Evolutionary conservation across 2,888 invertebrate genomes (phyloP).

Genomic region (Mycalesis mineus): DNA sequence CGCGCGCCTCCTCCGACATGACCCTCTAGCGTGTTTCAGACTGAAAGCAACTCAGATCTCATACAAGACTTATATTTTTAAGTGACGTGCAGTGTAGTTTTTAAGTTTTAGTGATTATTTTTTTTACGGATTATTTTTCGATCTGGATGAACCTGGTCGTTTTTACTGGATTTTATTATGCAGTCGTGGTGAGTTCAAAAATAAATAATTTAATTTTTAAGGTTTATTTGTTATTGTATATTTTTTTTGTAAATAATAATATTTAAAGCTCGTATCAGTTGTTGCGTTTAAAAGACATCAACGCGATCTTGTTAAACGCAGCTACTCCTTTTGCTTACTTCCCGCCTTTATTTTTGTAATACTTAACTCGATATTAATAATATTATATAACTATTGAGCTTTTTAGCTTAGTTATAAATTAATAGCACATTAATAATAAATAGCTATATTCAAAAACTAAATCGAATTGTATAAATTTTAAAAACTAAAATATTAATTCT

Average conservation of each 20-base stretch:
- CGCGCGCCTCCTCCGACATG: constrained; percentile 63
- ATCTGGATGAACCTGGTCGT: constrained; percentile 53
- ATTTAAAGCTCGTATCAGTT: constrained; percentile 12
- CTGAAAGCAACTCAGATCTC: constrained; percentile 77
- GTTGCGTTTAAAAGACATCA: constrained; percentile 67
- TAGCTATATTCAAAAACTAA: background rate
- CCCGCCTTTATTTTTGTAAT: background rate
- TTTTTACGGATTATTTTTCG: constrained; percentile 47
- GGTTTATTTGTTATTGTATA: background rate
- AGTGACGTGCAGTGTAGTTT: constrained; percentile 70
- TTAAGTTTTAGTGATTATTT: constrained; percentile 58
- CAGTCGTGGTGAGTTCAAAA: constrained; percentile 51
- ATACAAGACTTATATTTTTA: constrained; percentile 73
- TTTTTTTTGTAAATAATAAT: background rate
- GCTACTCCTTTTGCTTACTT: background rate
- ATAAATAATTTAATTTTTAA: constrained; percentile 17
- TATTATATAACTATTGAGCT: background rate
- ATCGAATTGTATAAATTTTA: too few species aligned
- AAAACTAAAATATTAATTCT: too few species aligned
- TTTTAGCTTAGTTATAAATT: background rate
- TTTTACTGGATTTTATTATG: constrained; percentile 48
- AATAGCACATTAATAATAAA: background rate
- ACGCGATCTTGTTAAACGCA: constrained; percentile 47
- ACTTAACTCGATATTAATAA: background rate
- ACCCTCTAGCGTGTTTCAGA: constrained; percentile 64